Base-by-base conservation (phyloP, 2,888 invertebrate genomes). In the Hirtodrosophila confusa region DNA sequence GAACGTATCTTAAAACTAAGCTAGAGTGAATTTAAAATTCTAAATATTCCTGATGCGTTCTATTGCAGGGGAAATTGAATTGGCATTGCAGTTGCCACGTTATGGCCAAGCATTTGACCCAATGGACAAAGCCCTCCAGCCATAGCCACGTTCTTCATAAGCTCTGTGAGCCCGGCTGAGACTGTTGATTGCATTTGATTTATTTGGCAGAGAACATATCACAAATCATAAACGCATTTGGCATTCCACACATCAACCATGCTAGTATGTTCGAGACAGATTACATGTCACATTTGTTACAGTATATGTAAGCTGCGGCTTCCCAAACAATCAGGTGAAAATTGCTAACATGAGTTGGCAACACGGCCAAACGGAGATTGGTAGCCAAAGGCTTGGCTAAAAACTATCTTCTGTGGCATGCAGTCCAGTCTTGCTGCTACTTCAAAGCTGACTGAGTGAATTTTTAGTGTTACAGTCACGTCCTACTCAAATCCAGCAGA, bases 271-370 rank as follows among this genome's bases (percentile, higher is more conserved):
- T n/a, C 43, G 23, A 41, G 3, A 56, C 37, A 48, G 23, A 8
- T 7, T 31, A 56, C 72, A 58, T 62, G 63, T 41, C 78, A 67
- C 67, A 87, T 80, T 87, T 82, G 88, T 75, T 86, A 17, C 17
- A 17, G 17, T 17, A 37, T 49, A 41, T 47, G 79, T 82, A 71
- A 86, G 83, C 64, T 80, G 72, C 75, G 75, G 69, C 85, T 60
- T 50, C 49, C 61, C 55, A 63, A 69, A 57, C 50, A 75, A 70
- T 58, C 72, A 83, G 88, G 82, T 88, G 86, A 88, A 83, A 83
- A 83, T 83, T 88, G 86, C 66, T 76, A 88, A 88, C 82, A 88
- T 88, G 86, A 88, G 86, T 88, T 82, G 82, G 85, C 88, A 88
- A 80, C 71, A 71, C 54, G 43, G 43, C 58, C 51, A 45, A 33